A percentile compares a stretch with the other conserved stretches of the same genome.
Evolutionary conservation across 2,113 vertebrate genomes (phyloP).

Genomic region (Hippocampus barbouri): DNA sequence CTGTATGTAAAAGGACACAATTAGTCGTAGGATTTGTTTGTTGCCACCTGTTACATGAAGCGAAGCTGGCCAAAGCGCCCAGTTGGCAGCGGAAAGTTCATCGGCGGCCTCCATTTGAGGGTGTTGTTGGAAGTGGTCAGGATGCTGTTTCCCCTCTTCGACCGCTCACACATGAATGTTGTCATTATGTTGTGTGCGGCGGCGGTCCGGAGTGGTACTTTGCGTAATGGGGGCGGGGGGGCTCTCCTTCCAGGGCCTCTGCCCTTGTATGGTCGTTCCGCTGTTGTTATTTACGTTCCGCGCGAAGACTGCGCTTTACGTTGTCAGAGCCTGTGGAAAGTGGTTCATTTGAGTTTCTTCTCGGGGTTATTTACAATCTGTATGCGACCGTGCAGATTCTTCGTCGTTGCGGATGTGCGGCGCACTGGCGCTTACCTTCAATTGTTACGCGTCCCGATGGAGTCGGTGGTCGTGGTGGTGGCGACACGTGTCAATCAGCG

Average conservation of each 20-base stretch:
- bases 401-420: constrained; percentile 69
- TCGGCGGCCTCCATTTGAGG: constrained; percentile 55
- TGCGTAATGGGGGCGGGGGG: constrained; percentile 44
- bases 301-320: background rate
- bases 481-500: constrained; percentile 46
- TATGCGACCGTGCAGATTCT: constrained; percentile 36
- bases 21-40: no score
- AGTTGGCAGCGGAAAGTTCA: constrained; percentile 41
- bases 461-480: constrained; percentile 35
- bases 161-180: constrained; percentile 47
- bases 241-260: constrained; percentile 26
- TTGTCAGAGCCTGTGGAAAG: background rate
- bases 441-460: constrained; percentile 48
- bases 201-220: constrained; percentile 54
- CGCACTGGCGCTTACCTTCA: constrained; percentile 52
- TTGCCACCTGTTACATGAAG: no score
- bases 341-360: background rate
- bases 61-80: background rate
- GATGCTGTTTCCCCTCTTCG: constrained; percentile 36
- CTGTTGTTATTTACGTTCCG: constrained; percentile 63
- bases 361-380: constrained; percentile 43
- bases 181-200: constrained; percentile 57
- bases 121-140: constrained; percentile 68
- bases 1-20: no score
- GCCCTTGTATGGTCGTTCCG: constrained; percentile 66